Evolutionary conservation across 2,797 vertebrate genomes (phyloP), one percentile per base, ranked within the genome.

Genomic region (Glyptemys insculpta): DNA sequence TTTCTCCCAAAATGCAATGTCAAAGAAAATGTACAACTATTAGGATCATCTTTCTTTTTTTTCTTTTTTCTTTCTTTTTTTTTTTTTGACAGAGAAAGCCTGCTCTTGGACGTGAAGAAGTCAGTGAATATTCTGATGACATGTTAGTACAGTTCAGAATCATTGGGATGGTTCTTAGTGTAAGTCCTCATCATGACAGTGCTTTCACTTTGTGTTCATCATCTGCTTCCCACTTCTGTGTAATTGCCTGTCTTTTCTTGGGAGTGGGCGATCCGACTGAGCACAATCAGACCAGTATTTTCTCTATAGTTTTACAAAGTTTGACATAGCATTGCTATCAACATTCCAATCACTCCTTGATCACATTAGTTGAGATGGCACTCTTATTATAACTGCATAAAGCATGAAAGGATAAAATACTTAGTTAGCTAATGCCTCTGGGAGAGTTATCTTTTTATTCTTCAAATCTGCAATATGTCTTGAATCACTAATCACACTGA

Each of bases 351-450:
- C 37, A 82, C 59, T 85, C 89, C 85, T 53, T 87, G 31, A 41
- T 81, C 62, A 62, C 27, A 78, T 65, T 94, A 62, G 27, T 6
- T 80, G 78, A 90, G 47, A 81, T 72, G 53, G 81, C 68, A 90
- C 85, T 83, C 68, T 9, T 81, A 54, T 65, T 37, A 41, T 49
- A 94, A 92, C 29, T 0, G 0, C 15, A 4, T 23, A 27, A 81
- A 88, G n/a, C 31, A 78, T 4, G 44, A 87, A 79, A 95, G 16
- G 12, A 93, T 81, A 93, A 92, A 95, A 91, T 50, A 91, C 65
- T 87, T 86, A 34, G 47, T 72, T 31, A 95, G 80, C 8, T 91
- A 93, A 96, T 89, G 89, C 68, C 4, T 4, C 11, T 68, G 8
- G 1, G 85, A 44, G 94, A 86, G 12, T 76, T 91, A 34, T 27